Base-by-base conservation (phyloP, 2,888 invertebrate genomes). In the Eupithecia insigniata region DNA sequence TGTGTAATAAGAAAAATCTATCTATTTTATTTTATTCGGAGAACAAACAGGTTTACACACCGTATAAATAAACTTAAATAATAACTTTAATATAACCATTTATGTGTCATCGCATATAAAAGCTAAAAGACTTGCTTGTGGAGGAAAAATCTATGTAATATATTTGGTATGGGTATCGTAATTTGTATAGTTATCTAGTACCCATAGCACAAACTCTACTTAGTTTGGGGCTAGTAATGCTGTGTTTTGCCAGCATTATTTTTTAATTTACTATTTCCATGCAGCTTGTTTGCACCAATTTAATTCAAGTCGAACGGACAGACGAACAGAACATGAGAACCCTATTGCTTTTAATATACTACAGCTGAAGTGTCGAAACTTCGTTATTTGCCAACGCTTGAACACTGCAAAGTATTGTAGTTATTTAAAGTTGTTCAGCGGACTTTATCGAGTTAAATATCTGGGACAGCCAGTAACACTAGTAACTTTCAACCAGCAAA, bases 381-480 rank as follows among this genome's bases (percentile, higher is more conserved):
- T 64, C 64, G 64, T 64, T n/a, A 65, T 65, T 60, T 55, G 39
- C 28, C 66, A 71, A 67, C 58, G 69, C 36, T 71, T 70, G 43
- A 67, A 72, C 73, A 71, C 65, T 43, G 69, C 51, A 71, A 73
- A 75, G 73, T 71, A 76, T 73, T 78, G 72, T 75, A 76, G 74
- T 75, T 71, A 67, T 73, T 78, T 77, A 70, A 75, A 77, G 75
- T 79, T 76, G 68, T 55, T 28, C 74, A 73, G 73, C 73, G 74
- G 72, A 77, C 76, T 78, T 76, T 76, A 79, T 76, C 75, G 72
- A 77, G 77, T 77, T 77, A 77, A 79, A 79, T 79, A 79, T 78
- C 79, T 79, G 76, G 76, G 78, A 77, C 77, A 79, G 69, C 71
- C 75, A 77, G 67, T 67, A 76, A 69, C 67, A 74, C 75, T 65